Conservation (phyloP, 2,797 vertebrate species). For the Xiphorhynchus erythropygius region DNA sequence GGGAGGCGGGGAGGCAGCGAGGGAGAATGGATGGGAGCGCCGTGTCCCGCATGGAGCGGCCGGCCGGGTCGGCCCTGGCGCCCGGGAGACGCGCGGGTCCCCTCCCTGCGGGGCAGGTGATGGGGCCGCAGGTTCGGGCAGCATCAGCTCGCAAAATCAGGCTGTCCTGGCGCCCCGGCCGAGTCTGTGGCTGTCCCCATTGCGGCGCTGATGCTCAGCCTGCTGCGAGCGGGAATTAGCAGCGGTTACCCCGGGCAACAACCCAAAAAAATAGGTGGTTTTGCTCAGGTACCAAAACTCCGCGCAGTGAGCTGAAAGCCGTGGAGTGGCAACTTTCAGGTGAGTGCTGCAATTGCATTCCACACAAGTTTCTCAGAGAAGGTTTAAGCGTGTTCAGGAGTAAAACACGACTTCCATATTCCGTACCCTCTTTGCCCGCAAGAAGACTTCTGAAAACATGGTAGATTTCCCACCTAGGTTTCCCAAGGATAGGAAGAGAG, state of each 20-base stretch:
- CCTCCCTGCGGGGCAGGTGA: too few relatives aligned
- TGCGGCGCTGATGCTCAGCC: background rate
- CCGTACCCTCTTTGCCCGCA: background rate
- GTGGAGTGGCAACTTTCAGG: constrained; percentile 1
- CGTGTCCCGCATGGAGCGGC: background rate
- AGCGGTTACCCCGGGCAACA: background rate
- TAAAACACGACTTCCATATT: background rate
- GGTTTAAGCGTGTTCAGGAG: background rate
- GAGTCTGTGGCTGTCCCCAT: background rate
- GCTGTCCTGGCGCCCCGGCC: background rate
- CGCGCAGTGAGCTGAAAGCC: background rate
- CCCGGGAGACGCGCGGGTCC: background rate
- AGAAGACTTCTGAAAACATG: background rate
- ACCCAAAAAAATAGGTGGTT: fast-evolving
- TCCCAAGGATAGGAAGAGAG: background rate
- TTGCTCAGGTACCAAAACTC: background rate
- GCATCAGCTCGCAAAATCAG: too few relatives aligned
- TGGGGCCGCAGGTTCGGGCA: background rate
- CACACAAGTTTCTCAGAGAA: background rate
- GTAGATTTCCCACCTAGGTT: background rate
- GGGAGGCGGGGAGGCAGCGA: background rate
- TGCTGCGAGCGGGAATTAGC: background rate
- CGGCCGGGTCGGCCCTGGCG: background rate
- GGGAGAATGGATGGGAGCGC: background rate
- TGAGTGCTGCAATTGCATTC: background rate